Conservation (phyloP, 2,113 vertebrate genomes). For the Todiramphus chloris region DNA sequence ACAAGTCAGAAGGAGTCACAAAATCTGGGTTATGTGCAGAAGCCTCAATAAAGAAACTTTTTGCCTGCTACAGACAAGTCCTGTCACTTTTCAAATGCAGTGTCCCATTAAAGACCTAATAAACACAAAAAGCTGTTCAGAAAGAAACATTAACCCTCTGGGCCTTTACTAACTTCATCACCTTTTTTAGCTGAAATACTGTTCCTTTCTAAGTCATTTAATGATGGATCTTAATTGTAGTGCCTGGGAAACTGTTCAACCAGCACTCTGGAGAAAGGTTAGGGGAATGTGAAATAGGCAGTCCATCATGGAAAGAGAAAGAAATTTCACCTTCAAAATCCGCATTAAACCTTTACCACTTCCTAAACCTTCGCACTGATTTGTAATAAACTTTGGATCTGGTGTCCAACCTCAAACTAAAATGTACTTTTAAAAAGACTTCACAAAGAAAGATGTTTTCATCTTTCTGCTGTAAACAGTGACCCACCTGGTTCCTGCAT, state of each 20-base stretch:
- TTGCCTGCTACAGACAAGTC: neutral
- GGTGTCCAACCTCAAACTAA: neutral
- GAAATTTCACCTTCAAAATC: neutral
- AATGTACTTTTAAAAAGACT: neutral
- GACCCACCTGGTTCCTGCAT: rapidly evolving
- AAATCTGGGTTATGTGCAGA: neutral
- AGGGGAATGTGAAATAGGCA: neutral
- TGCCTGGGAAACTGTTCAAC: neutral
- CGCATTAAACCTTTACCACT: neutral
- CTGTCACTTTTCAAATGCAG: neutral
- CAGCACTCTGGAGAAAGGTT: neutral
- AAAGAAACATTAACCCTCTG: neutral
- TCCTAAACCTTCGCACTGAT: neutral
- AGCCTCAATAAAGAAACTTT: neutral
- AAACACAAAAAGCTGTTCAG: neutral
- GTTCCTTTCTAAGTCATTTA: neutral
- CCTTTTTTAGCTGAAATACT: neutral
- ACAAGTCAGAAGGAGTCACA: neutral
- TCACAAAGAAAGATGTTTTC: neutral
- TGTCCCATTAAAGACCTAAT: neutral
- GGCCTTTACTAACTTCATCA: neutral
- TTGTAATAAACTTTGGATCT: neutral
- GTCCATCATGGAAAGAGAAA: neutral
- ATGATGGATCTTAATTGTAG: neutral
- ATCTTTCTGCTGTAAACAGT: neutral